Evolutionary conservation across 2,113 vertebrate species (phyloP), one percentile per base, ranked within the genome.

Genomic region (Amazona vittata): DNA sequence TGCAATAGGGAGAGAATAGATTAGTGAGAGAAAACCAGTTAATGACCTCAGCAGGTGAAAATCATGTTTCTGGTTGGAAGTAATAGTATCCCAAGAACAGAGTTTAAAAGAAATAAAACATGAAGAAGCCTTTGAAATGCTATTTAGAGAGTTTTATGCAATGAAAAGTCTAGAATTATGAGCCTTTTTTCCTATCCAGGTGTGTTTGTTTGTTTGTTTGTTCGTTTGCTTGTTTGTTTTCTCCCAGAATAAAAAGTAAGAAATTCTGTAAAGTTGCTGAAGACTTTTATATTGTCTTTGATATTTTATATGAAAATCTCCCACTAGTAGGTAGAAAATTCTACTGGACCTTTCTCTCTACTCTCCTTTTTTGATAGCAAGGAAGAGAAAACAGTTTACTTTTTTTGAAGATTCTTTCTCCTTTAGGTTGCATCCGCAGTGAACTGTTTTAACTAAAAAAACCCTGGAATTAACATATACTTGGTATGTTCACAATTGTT

Each of bases 321-420:
- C 43, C 47, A 52, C 65, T 85, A 28, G 18, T 49, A 83, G 44
- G 43, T 17, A 55, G 31, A 94, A 89, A 95, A 84, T 53, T 21
- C 20, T 91, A 55, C 35, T 68, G 28, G 65, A 73, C 19, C 63
- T 76, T 89, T 89, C 62, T 87, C 37, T 21, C 26, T 22, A 5
- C 20, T 57, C 13, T 89, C 26, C 18, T 82, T 65, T 87, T 29
- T 63, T 65, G 31, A 29, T 60, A 87, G 78, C 29, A 93, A 79
- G 24, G 39, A 70, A 64, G 15, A 70, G 26, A 93, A 83, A 82
- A 69, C 1, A 1, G 43, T 94, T 82, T 35, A 11, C 4, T 49
- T 76, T 63, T 79, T 70, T 62, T 62, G 12, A 94, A 87, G 52
- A 60, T 68, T 73, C 47, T 76, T 80, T 93, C 49, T 90, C 28